These are phyloP conservation scores for Triops longicaudatus DNA, from an alignment of 1,140 invertebrate genomes.

Conservation along the genomic window DNA sequence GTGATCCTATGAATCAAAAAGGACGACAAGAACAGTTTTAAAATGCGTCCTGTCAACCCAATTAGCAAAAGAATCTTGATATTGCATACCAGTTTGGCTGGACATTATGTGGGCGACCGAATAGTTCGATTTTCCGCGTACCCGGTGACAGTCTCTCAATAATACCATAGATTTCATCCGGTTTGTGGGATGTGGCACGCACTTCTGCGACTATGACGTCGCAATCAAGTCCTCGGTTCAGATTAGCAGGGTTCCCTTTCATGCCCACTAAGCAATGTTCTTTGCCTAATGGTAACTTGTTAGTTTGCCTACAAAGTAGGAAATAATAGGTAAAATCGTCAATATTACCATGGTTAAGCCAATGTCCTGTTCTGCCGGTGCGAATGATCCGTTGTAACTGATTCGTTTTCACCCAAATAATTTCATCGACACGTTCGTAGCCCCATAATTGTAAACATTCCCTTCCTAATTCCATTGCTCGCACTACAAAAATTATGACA, in stretches of 20 bases:
- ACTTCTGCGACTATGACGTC: conserved; percentile 98
- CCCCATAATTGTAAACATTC: conserved; percentile 90
- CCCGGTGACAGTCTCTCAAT: conserved; percentile 58
- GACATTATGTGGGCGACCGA: conserved; percentile 93
- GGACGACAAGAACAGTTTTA: neutral
- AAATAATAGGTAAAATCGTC: too few relatives aligned
- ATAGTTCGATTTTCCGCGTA: conserved; percentile 94
- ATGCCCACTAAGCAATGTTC: conserved; percentile 94
- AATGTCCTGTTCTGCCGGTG: conserved; percentile 92
- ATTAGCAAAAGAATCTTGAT: neutral
- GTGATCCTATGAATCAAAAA: conserved; percentile 59
- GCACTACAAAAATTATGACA: conserved; percentile 37
- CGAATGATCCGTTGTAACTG: conserved; percentile 94
- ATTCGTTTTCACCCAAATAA: conserved; percentile 99
- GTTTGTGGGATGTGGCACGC: conserved; percentile 92
- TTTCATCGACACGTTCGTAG: conserved; percentile 91
- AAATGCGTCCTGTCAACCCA: neutral
- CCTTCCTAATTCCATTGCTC: conserved; percentile 92
- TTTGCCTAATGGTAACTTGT: conserved; percentile 50
- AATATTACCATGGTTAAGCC: conserved; percentile 79
- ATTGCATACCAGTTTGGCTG: conserved; percentile 84
- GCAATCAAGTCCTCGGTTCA: conserved; percentile 90
- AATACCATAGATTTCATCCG: conserved; percentile 91
- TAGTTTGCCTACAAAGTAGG: too few relatives aligned
- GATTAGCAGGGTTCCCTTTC: conserved; percentile 84